Evolutionary conservation across 1,140 invertebrate species (phyloP), one percentile per base, ranked within the genome.

Genomic region (Cotesia chilonis): DNA sequence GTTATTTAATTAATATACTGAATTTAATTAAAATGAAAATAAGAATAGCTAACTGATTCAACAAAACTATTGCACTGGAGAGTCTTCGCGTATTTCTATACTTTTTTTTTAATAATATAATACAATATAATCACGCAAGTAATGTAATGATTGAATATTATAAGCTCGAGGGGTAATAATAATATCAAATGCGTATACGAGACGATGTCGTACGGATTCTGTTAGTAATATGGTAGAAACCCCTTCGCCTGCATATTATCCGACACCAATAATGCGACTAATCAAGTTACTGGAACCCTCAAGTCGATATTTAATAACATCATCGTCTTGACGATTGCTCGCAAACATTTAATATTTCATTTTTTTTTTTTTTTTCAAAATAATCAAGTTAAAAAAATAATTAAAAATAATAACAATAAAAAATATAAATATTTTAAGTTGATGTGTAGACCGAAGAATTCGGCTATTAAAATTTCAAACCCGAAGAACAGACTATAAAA

Each of bases 211-310:
- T 87, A 87, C 74, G 86, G 85, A 82, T 84, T 87, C 86, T 85
- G 86, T 87, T 86, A 84, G 80, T 86, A 87, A 86, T 86, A 85
- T 71, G 47, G 41, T 57, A 35, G 69, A 57, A 74, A 73, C 59
- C 75, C 75, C 68, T 70, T 71, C 60, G 59, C 65, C 67, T 84
- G 84, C 84, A 85, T 86, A 87, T 87, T 87, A 87, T 86, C 85
- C 84, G 85, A 87, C 86, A 85, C 84, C 85, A 87, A 87, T 87
- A 87, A 87, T 87, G 84, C 84, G 83, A 81, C 82, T 87, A 87
- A 87, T 87, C 81, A 80, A 87, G 79, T 87, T 87, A 87, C 77
- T 64, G 76, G 75, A 75, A 80, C 77, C 83, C 79, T 84, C 84
- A 84, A 86, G 84, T 82, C 86, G 84, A 87, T 87, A 86, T 85